Evolutionary conservation across 2,113 vertebrate genomes (phyloP).

Genomic region (Onychostruthus taczanowskii): DNA sequence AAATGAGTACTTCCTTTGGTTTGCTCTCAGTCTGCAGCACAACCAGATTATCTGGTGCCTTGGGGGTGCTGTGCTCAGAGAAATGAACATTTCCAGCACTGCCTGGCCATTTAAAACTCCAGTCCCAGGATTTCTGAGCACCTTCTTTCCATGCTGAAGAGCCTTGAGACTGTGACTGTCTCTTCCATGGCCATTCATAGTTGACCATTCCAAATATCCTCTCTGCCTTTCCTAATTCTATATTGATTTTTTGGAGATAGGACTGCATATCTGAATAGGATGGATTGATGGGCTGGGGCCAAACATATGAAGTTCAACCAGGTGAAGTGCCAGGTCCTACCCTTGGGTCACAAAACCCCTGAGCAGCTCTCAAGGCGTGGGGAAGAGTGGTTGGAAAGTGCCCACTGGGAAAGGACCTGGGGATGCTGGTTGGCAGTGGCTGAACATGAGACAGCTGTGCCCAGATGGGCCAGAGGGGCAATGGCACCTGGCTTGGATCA

Average conservation of each 20-base stretch:
- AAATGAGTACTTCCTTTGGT: conserved; percentile 32
- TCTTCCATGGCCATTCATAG: background rate
- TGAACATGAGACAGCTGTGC: background rate
- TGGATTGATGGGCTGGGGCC: background rate
- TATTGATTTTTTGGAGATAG: background rate
- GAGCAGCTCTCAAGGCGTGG: background rate
- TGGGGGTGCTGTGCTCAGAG: background rate
- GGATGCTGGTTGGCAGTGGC: background rate
- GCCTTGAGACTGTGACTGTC: background rate
- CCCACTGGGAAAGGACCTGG: background rate
- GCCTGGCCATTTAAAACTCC: background rate
- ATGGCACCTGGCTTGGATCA: background rate
- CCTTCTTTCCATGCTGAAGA: fast-evolving
- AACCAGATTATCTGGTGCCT: background rate
- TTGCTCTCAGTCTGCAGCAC: background rate
- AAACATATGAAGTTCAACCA: background rate
- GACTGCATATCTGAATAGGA: background rate
- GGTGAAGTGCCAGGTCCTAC: background rate
- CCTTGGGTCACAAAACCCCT: background rate
- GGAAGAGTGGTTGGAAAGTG: background rate
- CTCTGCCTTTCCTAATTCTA: background rate
- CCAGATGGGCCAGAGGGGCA: background rate
- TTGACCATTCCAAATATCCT: background rate
- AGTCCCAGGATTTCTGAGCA: background rate
- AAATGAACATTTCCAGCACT: background rate